Evolutionary conservation across 1,140 invertebrate species (phyloP).

Genomic region (Epicauta chinensis): DNA sequence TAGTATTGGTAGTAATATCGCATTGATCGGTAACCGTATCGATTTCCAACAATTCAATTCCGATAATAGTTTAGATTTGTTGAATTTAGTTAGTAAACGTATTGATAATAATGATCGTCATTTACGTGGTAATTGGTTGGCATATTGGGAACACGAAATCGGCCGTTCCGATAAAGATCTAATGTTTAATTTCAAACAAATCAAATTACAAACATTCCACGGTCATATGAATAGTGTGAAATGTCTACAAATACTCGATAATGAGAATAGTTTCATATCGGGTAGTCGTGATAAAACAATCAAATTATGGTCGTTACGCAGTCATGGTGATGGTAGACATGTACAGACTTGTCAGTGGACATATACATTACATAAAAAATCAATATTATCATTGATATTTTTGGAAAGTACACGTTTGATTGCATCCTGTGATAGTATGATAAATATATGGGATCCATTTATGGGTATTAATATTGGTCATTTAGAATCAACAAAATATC

Average conservation of each 20-base stretch:
- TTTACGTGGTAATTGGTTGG: conserved; percentile 89
- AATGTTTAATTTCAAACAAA: conserved; percentile 90
- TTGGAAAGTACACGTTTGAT: conserved; percentile 75
- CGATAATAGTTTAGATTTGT: conserved; percentile 45
- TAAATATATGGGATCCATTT: conserved; percentile 96
- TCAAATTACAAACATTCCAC: conserved; percentile 82
- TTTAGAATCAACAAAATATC: conserved; percentile 53
- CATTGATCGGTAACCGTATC: conserved; percentile 77
- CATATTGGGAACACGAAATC: conserved; percentile 96
- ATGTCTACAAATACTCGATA: conserved; percentile 71
- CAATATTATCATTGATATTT: conserved; percentile 84
- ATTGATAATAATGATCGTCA: conserved; percentile 64
- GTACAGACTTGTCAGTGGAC: conserved; percentile 78
- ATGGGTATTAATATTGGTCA: conserved; percentile 73
- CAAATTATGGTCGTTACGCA: conserved; percentile 91
- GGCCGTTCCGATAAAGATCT: conserved; percentile 79
- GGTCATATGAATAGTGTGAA: conserved; percentile 72
- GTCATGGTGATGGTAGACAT: conserved; percentile 76
- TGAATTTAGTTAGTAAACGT: conserved; percentile 60
- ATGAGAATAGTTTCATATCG: conserved; percentile 95
- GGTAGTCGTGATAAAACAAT: conserved; percentile 92
- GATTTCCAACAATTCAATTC: conserved; percentile 52
- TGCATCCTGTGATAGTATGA: conserved; percentile 83
- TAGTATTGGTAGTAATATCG: conserved; percentile 69
- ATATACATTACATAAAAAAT: conserved; percentile 87